A percentile compares a stretch with the other conserved stretches of the same genome.
Conservation (phyloP, 2,797 vertebrate species). For the Poliocrania exsul region DNA sequence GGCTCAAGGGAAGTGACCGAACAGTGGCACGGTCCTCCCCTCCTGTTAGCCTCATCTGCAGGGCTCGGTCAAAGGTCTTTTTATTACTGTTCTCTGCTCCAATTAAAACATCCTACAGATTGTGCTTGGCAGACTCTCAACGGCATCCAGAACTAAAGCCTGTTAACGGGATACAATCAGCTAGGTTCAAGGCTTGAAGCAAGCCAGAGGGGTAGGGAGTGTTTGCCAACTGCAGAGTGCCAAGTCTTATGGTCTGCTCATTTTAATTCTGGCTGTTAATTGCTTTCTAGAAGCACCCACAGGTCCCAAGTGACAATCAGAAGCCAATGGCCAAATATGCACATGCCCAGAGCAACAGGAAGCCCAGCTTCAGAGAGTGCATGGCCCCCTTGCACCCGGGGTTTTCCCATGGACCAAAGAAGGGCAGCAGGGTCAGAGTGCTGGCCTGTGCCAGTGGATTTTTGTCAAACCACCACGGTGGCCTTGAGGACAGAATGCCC, state of each 20-base stretch:
- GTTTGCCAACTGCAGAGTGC: constrained; percentile 11
- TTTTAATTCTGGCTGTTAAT: constrained; percentile 41
- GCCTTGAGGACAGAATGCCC: not conserved
- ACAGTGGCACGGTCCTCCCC: not conserved
- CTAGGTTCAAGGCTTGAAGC: constrained; percentile 4
- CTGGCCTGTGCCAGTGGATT: not conserved
- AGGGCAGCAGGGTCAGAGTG: not conserved
- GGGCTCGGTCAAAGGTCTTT: constrained; percentile 7
- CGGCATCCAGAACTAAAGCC: not conserved
- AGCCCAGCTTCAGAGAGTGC: not conserved
- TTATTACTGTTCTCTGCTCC: constrained; percentile 25
- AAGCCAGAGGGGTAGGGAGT: constrained; percentile 27
- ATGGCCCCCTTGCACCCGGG: rapidly evolving
- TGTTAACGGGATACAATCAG: constrained; percentile 11
- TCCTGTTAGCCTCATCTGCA: not conserved
- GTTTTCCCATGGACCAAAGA: not conserved
- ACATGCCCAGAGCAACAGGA: not conserved
- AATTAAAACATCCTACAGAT: constrained; percentile 30
- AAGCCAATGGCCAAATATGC: constrained; percentile 2
- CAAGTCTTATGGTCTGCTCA: constrained; percentile 13
- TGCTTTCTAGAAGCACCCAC: constrained; percentile 30
- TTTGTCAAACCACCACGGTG: not conserved
- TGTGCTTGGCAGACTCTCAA: constrained; percentile 29
- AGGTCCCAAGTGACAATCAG: not conserved
- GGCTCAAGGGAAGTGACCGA: not conserved